Evolutionary conservation across 2,888 invertebrate species (phyloP), one percentile per base, ranked within the genome.

Genomic region (Hirtodrosophila duncani): DNA sequence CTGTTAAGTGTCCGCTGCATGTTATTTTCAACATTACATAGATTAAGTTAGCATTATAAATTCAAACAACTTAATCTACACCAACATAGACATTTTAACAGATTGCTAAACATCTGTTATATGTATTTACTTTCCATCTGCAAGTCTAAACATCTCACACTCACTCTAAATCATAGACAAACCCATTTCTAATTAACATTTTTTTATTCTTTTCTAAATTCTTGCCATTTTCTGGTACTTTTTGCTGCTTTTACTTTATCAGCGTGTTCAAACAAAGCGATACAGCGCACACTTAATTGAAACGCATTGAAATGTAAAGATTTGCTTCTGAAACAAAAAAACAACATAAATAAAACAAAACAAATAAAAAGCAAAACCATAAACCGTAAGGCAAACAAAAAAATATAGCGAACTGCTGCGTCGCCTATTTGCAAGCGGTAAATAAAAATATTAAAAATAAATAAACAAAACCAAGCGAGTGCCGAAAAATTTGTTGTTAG

Each of bases 391-490:
- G 16, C 37, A 16, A 27, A 57, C 34, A 37, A 45, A 57, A 44
- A 11, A 24, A 18, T 30, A 5, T 11, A 23, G 14, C 11, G 18
- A 26, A 49, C 37, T 31, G 55, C 31, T 14, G 38, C 23, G n/a
- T n/a, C 33, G 52, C 43, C 63, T 67, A 59, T 71, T 75, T 75
- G 60, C 65, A 24, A 18, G 38, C 13, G 31, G 45, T 41, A 71
- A 75, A 72, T 56, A 67, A 53, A 72, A 77, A 68, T 77, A 72
- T 67, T 67, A 59, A 67, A 67, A 71, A 55, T 58, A 71, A 71
- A 75, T 67, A 75, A 59, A 60, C 59, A 59, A 39, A 16, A 44
- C 49, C 53, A 65, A 49, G 51, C 42, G 59, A 45, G 39, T 38
- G 44, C 33, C 10, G 39, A 46, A 36, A 52, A 56, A 56, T 52